Percentiles rank a stretch among this genome's conserved stretches.
Conservation (phyloP, 2,888 invertebrate genomes). For the Nomada fucata region DNA sequence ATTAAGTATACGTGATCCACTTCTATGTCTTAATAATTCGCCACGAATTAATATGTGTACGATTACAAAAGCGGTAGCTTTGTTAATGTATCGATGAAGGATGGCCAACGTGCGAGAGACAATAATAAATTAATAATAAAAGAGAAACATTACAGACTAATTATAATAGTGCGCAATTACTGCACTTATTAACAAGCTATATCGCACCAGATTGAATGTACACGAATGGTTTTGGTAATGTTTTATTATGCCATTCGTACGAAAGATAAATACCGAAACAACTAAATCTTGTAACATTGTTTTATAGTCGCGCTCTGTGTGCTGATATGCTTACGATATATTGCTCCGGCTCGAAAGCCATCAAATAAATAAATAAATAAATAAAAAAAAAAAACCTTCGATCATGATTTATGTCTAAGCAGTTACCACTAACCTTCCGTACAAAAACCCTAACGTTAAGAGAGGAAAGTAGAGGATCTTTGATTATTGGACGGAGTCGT, state of each 20-base stretch:
- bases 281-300: slow-evolving; percentile 32
- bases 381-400: slow-evolving; percentile 66
- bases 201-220: slow-evolving; percentile 12
- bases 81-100: slow-evolving; percentile 1
- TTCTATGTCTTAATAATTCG: slow-evolving; percentile 25
- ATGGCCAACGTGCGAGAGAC: slow-evolving; percentile 37
- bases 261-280: slow-evolving; percentile 23
- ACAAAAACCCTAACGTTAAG: slow-evolving; percentile 69
- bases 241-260: slow-evolving; percentile 17
- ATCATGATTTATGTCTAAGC: slow-evolving; percentile 60
- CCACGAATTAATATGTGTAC: background rate
- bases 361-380: slow-evolving; percentile 59
- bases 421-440: slow-evolving; percentile 64
- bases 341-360: slow-evolving; percentile 54
- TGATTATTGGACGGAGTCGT: slow-evolving; percentile 73
- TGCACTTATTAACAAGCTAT: slow-evolving; percentile 12
- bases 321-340: slow-evolving; percentile 73
- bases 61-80: background rate
- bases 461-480: slow-evolving; percentile 62
- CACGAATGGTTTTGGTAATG: slow-evolving; percentile 14
- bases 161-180: background rate
- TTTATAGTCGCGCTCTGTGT: slow-evolving; percentile 34
- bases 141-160: slow-evolving; percentile 10
- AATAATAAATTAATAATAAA: slow-evolving; percentile 14
- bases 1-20: slow-evolving; percentile 5